Base-by-base conservation (phyloP, 2,113 vertebrate species). In the Naja naja region DNA sequence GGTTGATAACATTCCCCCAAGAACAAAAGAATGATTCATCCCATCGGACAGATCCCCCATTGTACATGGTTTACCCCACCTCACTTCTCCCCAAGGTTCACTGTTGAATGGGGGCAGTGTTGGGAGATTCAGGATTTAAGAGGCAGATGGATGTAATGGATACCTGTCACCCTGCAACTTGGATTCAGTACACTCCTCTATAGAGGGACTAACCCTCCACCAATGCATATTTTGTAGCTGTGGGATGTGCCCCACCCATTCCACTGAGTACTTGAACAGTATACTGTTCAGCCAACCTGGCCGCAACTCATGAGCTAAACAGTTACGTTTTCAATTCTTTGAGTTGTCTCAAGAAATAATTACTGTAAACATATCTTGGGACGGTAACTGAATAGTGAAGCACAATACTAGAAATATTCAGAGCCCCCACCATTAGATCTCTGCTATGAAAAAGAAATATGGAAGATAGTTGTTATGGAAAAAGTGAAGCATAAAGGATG, bases 61-160 rank as follows among this genome's bases (percentile, higher is more conserved):
- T 94, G 93, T 94, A 85, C 8, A 52, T 85, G 1, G 6, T 85
- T 58, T 45, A 47, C 87, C 87, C 90, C n/a, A 52, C 93, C 90
- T 87, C 43, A 30, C 93, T 23, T 89, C 90, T 93, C 90, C 53
- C 69, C 87, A 54, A 54, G 89, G 90, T 60, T 87, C 53, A 6
- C 69, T 89, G 49, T 88, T 93, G 93, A 93, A 93, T 93, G 90
- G 90, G 74, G 90, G 87, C 87, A 93, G 54, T 89, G 93, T 87
- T 94, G 93, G 93, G 49, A 49, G 88, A n/a, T 49, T n/a, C 20
- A n/a, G 20, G 56, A 90, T 92, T 89, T 69, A 94, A 90, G 56
- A 92, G 56, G 47, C 93, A 89, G 88, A 81, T 89, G 74, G 53
- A 11, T 39, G 93, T 54, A 94, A 87, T 87, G 39, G 58, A 89